These are phyloP conservation scores for Amyelois transitella DNA, from an alignment of 1,140 invertebrate species.

Conservation along the genomic window DNA sequence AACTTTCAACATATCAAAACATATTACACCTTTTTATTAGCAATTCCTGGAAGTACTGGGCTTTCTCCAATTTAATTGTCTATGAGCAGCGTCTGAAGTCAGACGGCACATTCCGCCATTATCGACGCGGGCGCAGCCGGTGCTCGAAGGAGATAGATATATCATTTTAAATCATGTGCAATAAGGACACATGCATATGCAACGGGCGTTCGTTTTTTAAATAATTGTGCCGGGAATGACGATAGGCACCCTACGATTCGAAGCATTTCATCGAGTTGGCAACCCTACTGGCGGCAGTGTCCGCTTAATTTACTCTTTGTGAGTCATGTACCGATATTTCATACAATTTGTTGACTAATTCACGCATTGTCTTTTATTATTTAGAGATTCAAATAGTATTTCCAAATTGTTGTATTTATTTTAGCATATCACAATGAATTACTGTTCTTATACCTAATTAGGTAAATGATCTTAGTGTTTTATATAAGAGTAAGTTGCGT, in stretches of 20 bases:
- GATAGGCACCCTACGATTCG: conserved; percentile 64
- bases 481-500: no score
- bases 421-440: no score
- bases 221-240: conserved; percentile 69
- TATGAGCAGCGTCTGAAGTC: conserved; percentile 71
- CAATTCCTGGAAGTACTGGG: conserved; percentile 55
- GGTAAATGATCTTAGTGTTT: no score
- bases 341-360: conserved; percentile 35
- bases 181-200: conserved; percentile 45
- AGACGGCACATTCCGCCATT: conserved; percentile 68
- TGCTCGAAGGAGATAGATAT: conserved; percentile 39
- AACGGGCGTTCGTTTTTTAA: conserved; percentile 65
- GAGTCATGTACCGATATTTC: conserved; percentile 45
- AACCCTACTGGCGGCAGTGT: conserved; percentile 61
- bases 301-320: conserved; percentile 63
- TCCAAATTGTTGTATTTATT: no score
- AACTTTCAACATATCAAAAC: not conserved
- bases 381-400: no score
- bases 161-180: conserved; percentile 40
- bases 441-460: no score
- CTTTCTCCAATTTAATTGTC: conserved; percentile 74
- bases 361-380: no score
- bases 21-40: conserved; percentile 49
- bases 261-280: conserved; percentile 64
- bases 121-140: conserved; percentile 60